Conservation (phyloP, 2,797 vertebrate genomes). For the Champsocephalus gunnari region DNA sequence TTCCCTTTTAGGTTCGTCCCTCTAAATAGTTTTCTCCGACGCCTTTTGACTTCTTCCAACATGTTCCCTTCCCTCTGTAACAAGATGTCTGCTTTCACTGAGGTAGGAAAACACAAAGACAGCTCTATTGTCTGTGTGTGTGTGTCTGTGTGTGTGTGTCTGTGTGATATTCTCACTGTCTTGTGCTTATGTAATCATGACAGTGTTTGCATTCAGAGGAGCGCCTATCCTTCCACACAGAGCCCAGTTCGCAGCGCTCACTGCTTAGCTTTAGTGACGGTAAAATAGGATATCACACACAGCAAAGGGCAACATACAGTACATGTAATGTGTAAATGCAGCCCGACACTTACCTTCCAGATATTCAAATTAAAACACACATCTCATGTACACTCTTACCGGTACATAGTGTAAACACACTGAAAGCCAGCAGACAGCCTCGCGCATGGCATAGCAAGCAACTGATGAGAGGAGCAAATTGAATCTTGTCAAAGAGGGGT, state of each 20-base stretch:
- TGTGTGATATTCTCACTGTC: constrained; percentile 40
- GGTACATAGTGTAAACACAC: constrained; percentile 14
- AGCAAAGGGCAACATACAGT: constrained; percentile 19
- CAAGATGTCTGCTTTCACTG: constrained; percentile 29
- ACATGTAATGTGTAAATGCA: constrained; percentile 46
- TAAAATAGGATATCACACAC: constrained; percentile 23
- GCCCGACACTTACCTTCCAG: constrained; percentile 48
- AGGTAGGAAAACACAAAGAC: constrained; percentile 46
- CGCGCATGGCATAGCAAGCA: constrained; percentile 29
- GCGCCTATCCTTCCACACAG: constrained; percentile 27
- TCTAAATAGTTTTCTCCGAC: not conserved
- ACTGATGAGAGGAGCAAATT: constrained; percentile 55
- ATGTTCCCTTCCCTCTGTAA: constrained; percentile 31
- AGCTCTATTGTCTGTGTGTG: constrained; percentile 31
- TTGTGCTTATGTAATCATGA: constrained; percentile 58
- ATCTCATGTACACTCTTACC: constrained; percentile 34
- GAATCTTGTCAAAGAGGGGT: constrained; percentile 59
- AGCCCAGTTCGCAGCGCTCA: constrained; percentile 30
- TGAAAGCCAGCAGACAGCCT: constrained; percentile 34
- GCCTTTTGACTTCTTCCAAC: constrained; percentile 2
- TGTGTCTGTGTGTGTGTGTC: constrained; percentile 35
- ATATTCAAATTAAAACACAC: constrained; percentile 47
- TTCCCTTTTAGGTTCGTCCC: not conserved
- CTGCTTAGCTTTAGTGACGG: constrained; percentile 11
- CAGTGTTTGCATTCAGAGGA: constrained; percentile 52